Evolutionary conservation across 37 sponge, comb jelly and placozoan genomes (phyloP).

Genomic region (Petrosia ficiformis): DNA sequence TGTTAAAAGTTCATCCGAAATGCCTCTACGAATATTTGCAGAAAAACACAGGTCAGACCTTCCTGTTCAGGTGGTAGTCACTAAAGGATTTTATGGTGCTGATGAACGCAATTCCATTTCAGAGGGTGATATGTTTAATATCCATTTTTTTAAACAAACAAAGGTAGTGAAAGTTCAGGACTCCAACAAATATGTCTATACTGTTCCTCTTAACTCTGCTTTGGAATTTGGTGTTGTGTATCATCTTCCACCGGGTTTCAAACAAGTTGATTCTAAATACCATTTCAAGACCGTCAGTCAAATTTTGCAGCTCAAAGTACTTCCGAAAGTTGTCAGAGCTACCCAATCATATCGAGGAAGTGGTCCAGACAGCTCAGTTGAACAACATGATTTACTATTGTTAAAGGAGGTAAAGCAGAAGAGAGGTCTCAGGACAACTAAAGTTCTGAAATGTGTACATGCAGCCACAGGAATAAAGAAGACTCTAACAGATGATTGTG

Average conservation of each 20-base stretch:
- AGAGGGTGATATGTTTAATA: constrained; percentile 54
- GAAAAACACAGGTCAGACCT: constrained; percentile 14
- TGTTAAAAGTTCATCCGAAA: not conserved
- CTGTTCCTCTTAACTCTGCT: constrained; percentile 44
- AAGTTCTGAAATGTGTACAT: constrained; percentile 39
- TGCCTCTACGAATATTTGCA: constrained; percentile 20
- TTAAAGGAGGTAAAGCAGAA: constrained; percentile 21
- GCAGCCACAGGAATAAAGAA: constrained; percentile 32
- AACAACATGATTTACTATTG: constrained; percentile 40
- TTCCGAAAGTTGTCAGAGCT: constrained; percentile 45
- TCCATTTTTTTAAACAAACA: constrained; percentile 56
- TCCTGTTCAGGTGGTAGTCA: constrained; percentile 30
- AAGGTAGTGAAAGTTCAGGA: constrained; percentile 29
- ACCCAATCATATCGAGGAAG: constrained; percentile 34
- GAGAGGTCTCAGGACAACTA: constrained; percentile 12
- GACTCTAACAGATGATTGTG: constrained; percentile 27
- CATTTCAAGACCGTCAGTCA: constrained; percentile 43
- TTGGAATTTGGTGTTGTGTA: constrained; percentile 50
- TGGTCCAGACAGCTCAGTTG: constrained; percentile 32
- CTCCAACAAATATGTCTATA: constrained; percentile 9
- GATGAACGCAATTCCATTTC: constrained; percentile 46
- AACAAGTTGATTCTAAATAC: constrained; percentile 22
- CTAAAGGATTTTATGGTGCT: constrained; percentile 46
- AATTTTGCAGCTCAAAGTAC: constrained; percentile 27
- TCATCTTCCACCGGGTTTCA: constrained; percentile 24